Evolutionary conservation across 1,140 invertebrate species (phyloP), one percentile per base, ranked within the genome.

Genomic region (Drosophila hydei): DNA sequence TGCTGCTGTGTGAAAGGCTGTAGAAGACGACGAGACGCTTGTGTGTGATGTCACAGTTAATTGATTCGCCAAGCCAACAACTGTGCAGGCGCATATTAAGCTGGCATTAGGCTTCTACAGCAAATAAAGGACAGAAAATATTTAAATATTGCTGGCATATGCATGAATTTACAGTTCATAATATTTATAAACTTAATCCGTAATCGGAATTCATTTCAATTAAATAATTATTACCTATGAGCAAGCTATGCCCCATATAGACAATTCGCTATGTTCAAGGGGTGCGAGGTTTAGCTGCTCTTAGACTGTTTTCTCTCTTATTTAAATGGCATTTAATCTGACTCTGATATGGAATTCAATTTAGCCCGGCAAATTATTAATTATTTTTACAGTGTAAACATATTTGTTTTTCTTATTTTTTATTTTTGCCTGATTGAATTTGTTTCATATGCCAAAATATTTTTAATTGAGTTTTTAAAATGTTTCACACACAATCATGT

Each of bases 1-100:
- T 69, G 18, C 56, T 62, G 51, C 12, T 14, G n/a, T n/a, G n/a
- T 8, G 14, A 63, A 21, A 16, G 19, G 40, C 16, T 16, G n/a
- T 23, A 30, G 23, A 12, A 21, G 54, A 30, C 48, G 36, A 51
- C 14, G 42, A 30, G n/a, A 2, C 19, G 45, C 21, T 18, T 16
- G 27, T 55, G 33, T 42, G 33, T 58, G 58, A 70, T 64, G 67
- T 75, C 38, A 30, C 42, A 43, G 38, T 69, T 61, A 73, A 80
- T 76, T 76, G 38, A 36, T 42, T 51, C 11, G 21, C 40, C 40
- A 40, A 47, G 38, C 50, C 48, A 48, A 38, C 47, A 27, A 65
- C 33, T 52, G 48, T 42, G 45, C 40, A 21, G 12, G 5, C 8
- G 52, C 21, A 42, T 56, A 43, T 56, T n/a, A 56, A 43, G 25